Base-by-base conservation (phyloP, 2,113 vertebrate genomes). In the Amia ocellicauda region DNA sequence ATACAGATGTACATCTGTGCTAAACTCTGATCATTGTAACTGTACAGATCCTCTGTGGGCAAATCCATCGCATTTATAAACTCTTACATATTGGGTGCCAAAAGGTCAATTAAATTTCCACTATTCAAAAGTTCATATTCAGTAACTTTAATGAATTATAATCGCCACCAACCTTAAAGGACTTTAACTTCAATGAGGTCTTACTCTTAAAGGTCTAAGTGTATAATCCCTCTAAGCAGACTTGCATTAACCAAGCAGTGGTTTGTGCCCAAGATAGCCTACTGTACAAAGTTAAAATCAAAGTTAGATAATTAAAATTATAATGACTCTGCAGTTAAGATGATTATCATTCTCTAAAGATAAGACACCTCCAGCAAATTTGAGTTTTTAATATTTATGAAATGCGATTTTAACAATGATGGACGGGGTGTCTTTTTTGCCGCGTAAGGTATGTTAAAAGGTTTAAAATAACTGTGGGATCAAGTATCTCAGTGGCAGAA, bases 231-330 rank as follows among this genome's bases (percentile, higher is more conserved):
- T 77, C 70, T 72, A 78, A 77, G 78, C 53, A 17, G 26, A 29
- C 26, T n/a, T 7, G 23, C 20, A 60, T 27, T 27, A 23, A 80
- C 80, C 67, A 65, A 64, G 58, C 67, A 71, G 66, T 74, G 60
- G 76, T 62, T 40, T 60, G 8, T 77, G 60, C 72, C 69, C 62
- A 67, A 69, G 78, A 83, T 75, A 83, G 80, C 74, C 76, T 60
- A 40, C 28, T 19, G 56, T 78, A 53, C 76, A 2, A 50, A 80
- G 65, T 75, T 72, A 63, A 60, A 86, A 85, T 85, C 79, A 84
- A 83, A 88, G 84, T 70, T 61, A 74, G 71, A 70, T 83, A 80
- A 85, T 84, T 88, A 83, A 85, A 84, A 83, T 81, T 73, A 79
- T 83, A 85, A 86, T 84, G 76, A 82, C 73, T 36, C 31, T 70